phyloP scores from a whole-genome alignment of 2,888 invertebrate species.

The Horisme vitalbata region DNA sequence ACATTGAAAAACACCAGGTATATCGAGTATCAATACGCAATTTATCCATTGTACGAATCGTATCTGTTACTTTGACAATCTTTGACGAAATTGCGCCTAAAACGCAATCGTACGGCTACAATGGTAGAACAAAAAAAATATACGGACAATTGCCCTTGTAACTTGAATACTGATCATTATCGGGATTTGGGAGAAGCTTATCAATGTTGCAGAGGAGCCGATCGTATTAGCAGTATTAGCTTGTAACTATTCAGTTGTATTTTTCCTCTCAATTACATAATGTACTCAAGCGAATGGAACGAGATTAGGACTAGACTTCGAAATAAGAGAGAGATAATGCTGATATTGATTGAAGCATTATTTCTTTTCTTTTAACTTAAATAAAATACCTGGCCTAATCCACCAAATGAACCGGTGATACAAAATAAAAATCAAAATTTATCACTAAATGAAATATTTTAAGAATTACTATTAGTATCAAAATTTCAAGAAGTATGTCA shows the following conservation, averaged over 20 bases:
- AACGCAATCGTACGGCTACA: conserved; percentile 75
- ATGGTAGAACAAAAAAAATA: conserved; percentile 61
- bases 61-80: conserved; percentile 73
- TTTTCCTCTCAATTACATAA: conserved; percentile 68
- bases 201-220: conserved; percentile 68
- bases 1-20: conserved; percentile 70
- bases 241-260: conserved; percentile 57
- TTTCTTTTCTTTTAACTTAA: neutral
- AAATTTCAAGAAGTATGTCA: neutral
- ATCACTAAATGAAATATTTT: no score
- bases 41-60: conserved; percentile 67
- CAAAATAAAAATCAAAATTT: no score
- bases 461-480: no score
- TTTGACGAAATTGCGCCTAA: conserved; percentile 66
- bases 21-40: conserved; percentile 75
- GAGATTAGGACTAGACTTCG: conserved; percentile 19
- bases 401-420: no score
- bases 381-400: no score
- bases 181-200: conserved; percentile 66
- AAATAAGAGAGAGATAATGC: no score
- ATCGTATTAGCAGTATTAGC: conserved; percentile 55
- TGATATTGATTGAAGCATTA: no score
- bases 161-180: conserved; percentile 79
- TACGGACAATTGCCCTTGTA: conserved; percentile 71
- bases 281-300: conserved; percentile 38